Base-by-base conservation (phyloP, 35 echinoderm and acorn worm species). In the Stichopus chloronotus region DNA sequence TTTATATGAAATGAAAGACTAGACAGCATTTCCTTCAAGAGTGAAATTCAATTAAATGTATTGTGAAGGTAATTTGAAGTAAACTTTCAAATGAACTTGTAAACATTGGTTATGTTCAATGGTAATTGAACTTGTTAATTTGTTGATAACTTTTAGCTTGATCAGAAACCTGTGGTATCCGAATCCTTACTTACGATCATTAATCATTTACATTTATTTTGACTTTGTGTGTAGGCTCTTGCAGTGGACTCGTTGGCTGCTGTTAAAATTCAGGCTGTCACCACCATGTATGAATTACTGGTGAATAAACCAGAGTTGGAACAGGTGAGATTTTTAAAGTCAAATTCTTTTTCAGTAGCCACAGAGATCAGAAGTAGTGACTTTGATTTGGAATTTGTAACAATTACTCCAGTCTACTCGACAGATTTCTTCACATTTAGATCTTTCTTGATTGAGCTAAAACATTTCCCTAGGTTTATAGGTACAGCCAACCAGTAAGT, bases 261-360 rank as follows among this genome's bases (percentile, higher is more conserved):
- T 74, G 95, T 99, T 5, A 99, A 99, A 76, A 83, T 79, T 13
- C 96, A 99, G 76, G 97, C 97, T 53, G 85, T 99, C 58, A 93
- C 93, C 53, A 82, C 89, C 13, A 92, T 93, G 80, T 88, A 99
- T 61, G 97, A 99, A 74, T 65, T 99, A 14, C 90, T 99, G 9
- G 95, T 94, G 7, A 90, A 93, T n/a, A 94, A 93, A 92, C 97
- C 97, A 78, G 97, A 99, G 79, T 87, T 96, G 91, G 97, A 99
- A 83, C 94, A 99, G 94, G 97, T 99, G 60, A 94, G 83, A 43
- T 43, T 43, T 43, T 89, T 5, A 79, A 79, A 79, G 20, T 9
- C 20, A 79, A 20, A 79, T 25, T 79, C 1, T 20, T 79, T 22
- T 22, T 22, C 22, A 72, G 69, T 13, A 16, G 69, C 22, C 69